Base-by-base conservation (phyloP, 2,888 invertebrate species). In the Pheosia gnoma region DNA sequence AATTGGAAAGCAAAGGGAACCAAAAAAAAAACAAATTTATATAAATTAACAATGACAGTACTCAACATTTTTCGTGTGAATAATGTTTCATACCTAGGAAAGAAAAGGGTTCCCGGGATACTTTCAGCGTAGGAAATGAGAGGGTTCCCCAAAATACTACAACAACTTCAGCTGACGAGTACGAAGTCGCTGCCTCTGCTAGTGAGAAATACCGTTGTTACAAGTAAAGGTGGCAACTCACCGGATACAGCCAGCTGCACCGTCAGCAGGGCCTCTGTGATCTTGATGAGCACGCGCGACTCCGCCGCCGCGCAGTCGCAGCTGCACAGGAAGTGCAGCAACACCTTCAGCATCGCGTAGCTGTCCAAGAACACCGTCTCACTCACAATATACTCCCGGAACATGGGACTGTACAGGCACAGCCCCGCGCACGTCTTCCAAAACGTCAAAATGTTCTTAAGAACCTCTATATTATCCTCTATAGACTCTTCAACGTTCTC, bases 341-440 rank as follows among this genome's bases (percentile, higher is more conserved):
- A 51, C 68, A 93, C 65, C 75, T 87, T 86, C 65, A 94, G 77
- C 75, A 94, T 72, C 61, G 86, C 86, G 67, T 85, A 89, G 64
- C 89, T 89, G 73, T 89, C 86, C 61, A 83, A 62, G 63, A 91
- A 81, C 74, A 91, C 86, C 0, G 77, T 59, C 79, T 93, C 90
- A 37, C 82, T 79, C 13, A 87, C 88, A 60, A 94, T 79, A 75
- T 89, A 85, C 71, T 81, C 77, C 1, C 95, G 86, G 72, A 95
- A 94, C 84, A 87, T 82, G 0, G 95, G 95, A 66, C 95, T 95
- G 81, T 93, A 94, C 58, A 95, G 76, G 47, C 94, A 94, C 55
- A 95, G 75, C 7, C 84, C 85, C 5, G 93, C 93, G 72, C 93
- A 94, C 3, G 90, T 90, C 78, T 88, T 88, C 94, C 94, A 94